Evolutionary conservation across 2,888 invertebrate genomes (phyloP), one percentile per base, ranked within the genome.

Genomic region (Melanotus villosus): DNA sequence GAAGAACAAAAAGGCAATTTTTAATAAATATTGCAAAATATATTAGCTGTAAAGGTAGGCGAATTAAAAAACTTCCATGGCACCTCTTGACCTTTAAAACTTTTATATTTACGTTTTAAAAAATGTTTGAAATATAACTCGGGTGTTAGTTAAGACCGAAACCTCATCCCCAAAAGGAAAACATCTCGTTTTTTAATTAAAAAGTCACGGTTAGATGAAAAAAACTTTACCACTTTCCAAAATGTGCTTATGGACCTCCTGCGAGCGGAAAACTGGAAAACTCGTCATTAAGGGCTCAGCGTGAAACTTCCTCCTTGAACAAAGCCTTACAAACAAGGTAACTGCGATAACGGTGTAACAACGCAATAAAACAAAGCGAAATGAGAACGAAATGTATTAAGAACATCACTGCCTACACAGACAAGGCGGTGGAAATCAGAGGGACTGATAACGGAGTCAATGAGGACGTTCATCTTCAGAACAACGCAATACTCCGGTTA

Each of bases 401-500:
- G 58, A 58, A 41, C 23, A 30, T 43, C 26, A 10, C 21, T 18
- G 58, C 21, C 21, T 58, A 41, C 36, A 21, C 21, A 36, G 41
- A 58, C 58, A 43, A 58, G 58, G 43, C 58, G 58, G 56, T 56
- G 18, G 56, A 14, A 58, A 41, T 58, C 58, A 30, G 57, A 10
- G 32, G 19, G 30, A 56, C 36, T 58, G 58, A 58, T 58, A 58
- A 58, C 19, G 26, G 23, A 58, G 38, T 58, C 41, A 43, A 43
- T 43, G 38, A 14, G 43, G 38, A 58, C 58, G 41, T 43, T 58
- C 43, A 26, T 43, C 41, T 34, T 34, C 56, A 9, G 36, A 18
- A 56, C 43, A 30, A 43, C 23, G 58, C 41, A 26, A 43, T 43
- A 43, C 38, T 4, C 3, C 34, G 10, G 34, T n/a, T 36, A 56